These are phyloP conservation scores for Chondrosia reniformis DNA, from an alignment of 37 sponge, comb jelly and placozoan genomes.

Conservation along the genomic window DNA sequence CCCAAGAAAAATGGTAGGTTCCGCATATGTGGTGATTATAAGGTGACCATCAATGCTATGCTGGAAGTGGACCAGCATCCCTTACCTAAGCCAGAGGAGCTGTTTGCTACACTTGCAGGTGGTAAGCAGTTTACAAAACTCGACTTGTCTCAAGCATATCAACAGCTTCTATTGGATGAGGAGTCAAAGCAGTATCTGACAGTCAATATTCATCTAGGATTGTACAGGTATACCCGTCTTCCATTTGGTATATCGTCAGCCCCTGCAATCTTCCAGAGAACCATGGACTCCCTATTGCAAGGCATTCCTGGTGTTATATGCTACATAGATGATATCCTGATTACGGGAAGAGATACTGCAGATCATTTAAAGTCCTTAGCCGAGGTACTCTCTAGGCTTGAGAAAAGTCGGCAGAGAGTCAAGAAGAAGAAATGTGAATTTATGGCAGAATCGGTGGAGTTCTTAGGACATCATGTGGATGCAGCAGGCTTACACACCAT, in stretches of 20 bases:
- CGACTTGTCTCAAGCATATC: constrained; percentile 24
- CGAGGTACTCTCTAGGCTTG: not conserved
- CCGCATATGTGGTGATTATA: constrained; percentile 34
- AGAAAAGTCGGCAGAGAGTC: not conserved
- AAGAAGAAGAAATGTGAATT: constrained; percentile 9
- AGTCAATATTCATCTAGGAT: not conserved
- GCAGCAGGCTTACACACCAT: not conserved
- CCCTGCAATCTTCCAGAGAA: constrained; percentile 32
- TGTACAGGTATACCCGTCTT: constrained; percentile 21
- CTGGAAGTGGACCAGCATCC: constrained; percentile 13
- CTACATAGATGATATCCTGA: constrained; percentile 35
- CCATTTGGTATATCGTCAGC: constrained; percentile 43
- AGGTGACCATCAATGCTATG: constrained; percentile 9
- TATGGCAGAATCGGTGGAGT: constrained; percentile 16
- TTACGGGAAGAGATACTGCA: constrained; percentile 14
- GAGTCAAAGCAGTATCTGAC: constrained; percentile 3
- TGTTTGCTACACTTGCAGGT: constrained; percentile 20
- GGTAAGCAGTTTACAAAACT: constrained; percentile 23
- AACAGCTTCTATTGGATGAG: not conserved
- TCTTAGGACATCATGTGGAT: constrained; percentile 6
- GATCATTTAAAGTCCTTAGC: not conserved
- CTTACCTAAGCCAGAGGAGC: constrained; percentile 1
- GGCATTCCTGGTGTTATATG: constrained; percentile 23
- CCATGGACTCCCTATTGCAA: constrained; percentile 26
- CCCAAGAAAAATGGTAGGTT: constrained; percentile 8